A percentile compares a stretch with the other conserved stretches of the same genome.
Conservation (phyloP, 2,797 vertebrate genomes). For the Acrocephalus scirpaceus region DNA sequence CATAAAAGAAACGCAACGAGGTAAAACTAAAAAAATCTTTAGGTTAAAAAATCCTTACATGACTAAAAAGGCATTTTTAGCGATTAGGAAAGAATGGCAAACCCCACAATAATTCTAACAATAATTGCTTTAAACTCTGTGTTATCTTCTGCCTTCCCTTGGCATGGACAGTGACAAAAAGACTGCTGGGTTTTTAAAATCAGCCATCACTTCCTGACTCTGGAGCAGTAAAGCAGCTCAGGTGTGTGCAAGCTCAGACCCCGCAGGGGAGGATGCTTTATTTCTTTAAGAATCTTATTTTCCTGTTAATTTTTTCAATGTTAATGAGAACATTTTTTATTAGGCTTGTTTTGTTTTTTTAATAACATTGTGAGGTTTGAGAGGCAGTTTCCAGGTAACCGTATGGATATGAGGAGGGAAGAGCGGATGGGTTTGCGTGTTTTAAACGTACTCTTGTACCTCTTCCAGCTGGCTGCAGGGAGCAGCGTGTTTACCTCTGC, state of each 20-base stretch:
- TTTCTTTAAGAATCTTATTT: constrained; percentile 52
- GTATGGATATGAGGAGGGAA: constrained; percentile 18
- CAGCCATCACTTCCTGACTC: background rate
- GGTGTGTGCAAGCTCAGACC: background rate
- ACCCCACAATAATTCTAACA: background rate
- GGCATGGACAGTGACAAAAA: background rate
- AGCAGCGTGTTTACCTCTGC: background rate
- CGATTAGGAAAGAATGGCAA: background rate
- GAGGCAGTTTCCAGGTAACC: constrained; percentile 66
- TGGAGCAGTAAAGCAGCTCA: background rate
- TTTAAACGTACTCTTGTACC: background rate
- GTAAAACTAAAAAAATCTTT: constrained; percentile 29
- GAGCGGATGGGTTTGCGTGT: background rate
- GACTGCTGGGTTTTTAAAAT: background rate
- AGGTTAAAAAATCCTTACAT: background rate
- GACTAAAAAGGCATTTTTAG: constrained; percentile 25
- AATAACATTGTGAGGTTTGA: constrained; percentile 46
- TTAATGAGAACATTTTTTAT: constrained; percentile 60
- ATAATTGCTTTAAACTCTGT: background rate
- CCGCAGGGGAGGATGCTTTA: background rate
- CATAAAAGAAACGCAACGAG: background rate
- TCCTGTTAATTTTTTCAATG: background rate
- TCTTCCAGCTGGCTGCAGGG: constrained; percentile 40
- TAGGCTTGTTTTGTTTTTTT: constrained; percentile 56
- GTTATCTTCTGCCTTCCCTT: background rate